phyloP scores from a whole-genome alignment of 2,113 vertebrate genomes.

The Deroptyus accipitrinus region DNA sequence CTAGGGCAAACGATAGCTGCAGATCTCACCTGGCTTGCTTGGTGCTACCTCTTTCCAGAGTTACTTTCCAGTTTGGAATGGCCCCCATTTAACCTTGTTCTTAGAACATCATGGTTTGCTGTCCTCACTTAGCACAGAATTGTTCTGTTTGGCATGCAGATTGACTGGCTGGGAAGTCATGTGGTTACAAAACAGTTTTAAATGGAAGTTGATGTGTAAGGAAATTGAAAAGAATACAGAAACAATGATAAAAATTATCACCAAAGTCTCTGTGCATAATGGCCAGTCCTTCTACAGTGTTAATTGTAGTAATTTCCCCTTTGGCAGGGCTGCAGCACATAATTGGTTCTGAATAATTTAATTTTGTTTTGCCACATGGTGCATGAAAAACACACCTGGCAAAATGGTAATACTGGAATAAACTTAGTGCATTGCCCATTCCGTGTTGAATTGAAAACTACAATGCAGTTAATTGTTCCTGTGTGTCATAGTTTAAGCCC shows the following conservation, averaged over 20 bases:
- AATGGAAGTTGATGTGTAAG: neutral
- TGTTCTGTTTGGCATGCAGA: neutral
- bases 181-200: neutral
- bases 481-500: no score
- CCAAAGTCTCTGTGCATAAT: neutral
- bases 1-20: neutral
- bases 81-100: neutral
- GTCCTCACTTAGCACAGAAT: neutral
- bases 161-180: neutral
- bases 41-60: constrained; percentile 2
- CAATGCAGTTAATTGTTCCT: neutral
- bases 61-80: constrained; percentile 32
- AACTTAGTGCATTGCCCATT: neutral
- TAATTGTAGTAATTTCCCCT: neutral
- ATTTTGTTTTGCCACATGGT: neutral
- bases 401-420: neutral
- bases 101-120: neutral
- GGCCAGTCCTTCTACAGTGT: neutral
- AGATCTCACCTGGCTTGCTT: constrained; percentile 18
- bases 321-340: neutral
- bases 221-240: neutral
- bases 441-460: neutral
- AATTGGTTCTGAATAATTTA: neutral
- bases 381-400: neutral
- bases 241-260: neutral